Percentiles rank a stretch among this genome's conserved stretches.
Conservation (phyloP, 2,113 vertebrate genomes). For the Fulmarus glacialis region DNA sequence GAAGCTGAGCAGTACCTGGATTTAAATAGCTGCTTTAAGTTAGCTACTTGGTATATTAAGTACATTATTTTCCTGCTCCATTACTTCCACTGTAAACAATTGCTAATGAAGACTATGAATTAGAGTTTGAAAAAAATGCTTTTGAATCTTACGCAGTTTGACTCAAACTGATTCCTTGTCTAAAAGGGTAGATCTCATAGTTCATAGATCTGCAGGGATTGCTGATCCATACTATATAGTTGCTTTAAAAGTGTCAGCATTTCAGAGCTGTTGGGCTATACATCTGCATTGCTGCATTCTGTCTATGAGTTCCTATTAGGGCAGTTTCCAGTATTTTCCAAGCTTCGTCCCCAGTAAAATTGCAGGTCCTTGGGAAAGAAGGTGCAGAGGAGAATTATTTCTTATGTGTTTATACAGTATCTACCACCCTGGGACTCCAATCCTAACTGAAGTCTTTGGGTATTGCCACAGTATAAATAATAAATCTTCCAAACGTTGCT, state of each 20-base stretch:
- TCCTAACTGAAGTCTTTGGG: not conserved
- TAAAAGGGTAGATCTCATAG: not conserved
- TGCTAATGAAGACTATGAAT: not conserved
- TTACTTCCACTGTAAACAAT: not conserved
- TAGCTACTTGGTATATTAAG: not conserved
- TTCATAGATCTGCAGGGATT: not conserved
- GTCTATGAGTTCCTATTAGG: not conserved
- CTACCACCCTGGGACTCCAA: rapidly evolving
- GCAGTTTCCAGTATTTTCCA: not conserved
- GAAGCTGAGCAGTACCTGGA: not conserved
- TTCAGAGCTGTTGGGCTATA: not conserved
- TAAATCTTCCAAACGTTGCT: not conserved
- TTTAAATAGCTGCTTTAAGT: not conserved
- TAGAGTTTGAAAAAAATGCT: not conserved
- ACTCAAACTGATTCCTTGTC: not conserved
- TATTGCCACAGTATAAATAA: not conserved
- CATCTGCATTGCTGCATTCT: constrained; percentile 8
- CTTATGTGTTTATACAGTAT: not conserved
- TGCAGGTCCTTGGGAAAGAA: not conserved
- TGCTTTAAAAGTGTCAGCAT: not conserved
- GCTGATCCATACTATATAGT: not conserved
- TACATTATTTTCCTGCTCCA: not conserved
- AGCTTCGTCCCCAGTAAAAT: not conserved
- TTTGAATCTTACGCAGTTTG: not conserved
- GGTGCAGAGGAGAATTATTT: not conserved